phyloP scores from a whole-genome alignment of 2,113 vertebrate species.

The Centropus unirufus region DNA sequence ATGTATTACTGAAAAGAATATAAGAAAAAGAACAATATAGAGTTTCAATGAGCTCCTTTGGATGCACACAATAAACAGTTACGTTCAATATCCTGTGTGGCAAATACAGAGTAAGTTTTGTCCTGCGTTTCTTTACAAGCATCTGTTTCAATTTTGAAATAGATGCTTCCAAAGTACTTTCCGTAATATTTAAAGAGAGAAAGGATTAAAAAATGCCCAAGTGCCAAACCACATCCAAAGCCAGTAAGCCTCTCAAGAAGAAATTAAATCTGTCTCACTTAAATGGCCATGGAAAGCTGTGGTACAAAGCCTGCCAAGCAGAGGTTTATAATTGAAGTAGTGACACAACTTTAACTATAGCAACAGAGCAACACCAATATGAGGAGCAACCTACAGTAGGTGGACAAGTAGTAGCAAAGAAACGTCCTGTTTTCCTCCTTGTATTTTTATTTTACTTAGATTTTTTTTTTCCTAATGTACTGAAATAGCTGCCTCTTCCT shows the following conservation, averaged over 20 bases:
- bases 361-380: slow-evolving; percentile 72
- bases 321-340: slow-evolving; percentile 79
- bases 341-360: slow-evolving; percentile 81
- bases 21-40: neutral
- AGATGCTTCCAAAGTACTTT: neutral
- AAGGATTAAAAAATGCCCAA: neutral
- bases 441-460: slow-evolving; percentile 37
- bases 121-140: slow-evolving; percentile 3
- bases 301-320: neutral
- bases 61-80: neutral
- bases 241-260: slow-evolving; percentile 66
- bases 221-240: slow-evolving; percentile 75
- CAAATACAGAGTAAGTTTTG: neutral
- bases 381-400: slow-evolving; percentile 33
- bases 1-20: neutral
- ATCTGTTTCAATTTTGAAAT: slow-evolving; percentile 6
- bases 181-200: neutral
- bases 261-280: neutral
- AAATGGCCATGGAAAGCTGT: neutral
- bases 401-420: slow-evolving; percentile 5
- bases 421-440: slow-evolving; percentile 25
- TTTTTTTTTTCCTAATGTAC: neutral
- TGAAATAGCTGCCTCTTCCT: slow-evolving; percentile 38
- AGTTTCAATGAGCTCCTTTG: neutral
- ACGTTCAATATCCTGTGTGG: neutral